Conservation (phyloP, 2,797 vertebrate genomes). For the Chaunax sp. region DNA sequence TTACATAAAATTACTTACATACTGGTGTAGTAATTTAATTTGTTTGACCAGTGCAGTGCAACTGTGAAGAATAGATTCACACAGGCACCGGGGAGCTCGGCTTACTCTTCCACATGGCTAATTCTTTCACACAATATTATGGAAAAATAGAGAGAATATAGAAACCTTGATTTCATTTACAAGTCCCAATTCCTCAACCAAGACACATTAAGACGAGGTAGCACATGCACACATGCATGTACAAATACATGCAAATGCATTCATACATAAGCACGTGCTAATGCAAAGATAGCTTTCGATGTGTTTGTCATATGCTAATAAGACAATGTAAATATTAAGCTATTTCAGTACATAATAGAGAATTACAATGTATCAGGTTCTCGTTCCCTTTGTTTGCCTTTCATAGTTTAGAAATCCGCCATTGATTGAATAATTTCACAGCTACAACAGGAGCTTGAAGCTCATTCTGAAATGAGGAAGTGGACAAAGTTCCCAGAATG, state of each 20-base stretch:
- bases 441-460: constrained; percentile 1
- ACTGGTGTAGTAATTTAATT: constrained; percentile 94
- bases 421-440: constrained; percentile 23
- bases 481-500: not conserved
- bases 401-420: constrained; percentile 14
- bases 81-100: constrained; percentile 84
- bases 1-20: constrained; percentile 97
- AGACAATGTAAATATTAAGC: constrained; percentile 36
- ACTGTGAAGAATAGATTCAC: constrained; percentile 88
- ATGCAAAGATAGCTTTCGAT: constrained; percentile 41
- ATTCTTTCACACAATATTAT: constrained; percentile 81
- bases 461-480: not conserved
- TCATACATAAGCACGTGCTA: constrained; percentile 20
- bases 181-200: constrained; percentile 27
- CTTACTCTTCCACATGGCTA: constrained; percentile 86
- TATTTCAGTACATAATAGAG: constrained; percentile 15
- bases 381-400: constrained; percentile 24
- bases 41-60: constrained; percentile 90
- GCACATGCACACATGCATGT: constrained; percentile 1
- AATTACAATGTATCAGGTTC: constrained; percentile 24
- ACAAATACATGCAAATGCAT: constrained; percentile 33
- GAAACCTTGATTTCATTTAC: constrained; percentile 74
- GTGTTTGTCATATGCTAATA: constrained; percentile 45
- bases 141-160: constrained; percentile 62
- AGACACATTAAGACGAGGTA: constrained; percentile 25